Percentiles rank a stretch among this genome's conserved stretches.
These are phyloP conservation scores for Melanotaenia boesemani DNA, from an alignment of 2,797 vertebrate species.

Conservation along the genomic window DNA sequence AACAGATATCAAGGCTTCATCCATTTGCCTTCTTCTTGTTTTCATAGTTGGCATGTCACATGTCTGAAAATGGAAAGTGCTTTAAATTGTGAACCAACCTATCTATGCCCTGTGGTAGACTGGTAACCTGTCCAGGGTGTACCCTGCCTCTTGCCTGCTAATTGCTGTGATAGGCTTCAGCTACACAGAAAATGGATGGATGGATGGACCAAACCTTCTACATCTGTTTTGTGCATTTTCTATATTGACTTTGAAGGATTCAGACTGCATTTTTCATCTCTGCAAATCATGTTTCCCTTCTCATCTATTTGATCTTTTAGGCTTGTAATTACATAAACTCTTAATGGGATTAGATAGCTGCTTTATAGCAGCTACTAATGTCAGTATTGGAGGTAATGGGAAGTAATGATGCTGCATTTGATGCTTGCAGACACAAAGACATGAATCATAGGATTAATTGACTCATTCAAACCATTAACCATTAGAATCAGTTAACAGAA, in stretches of 20 bases:
- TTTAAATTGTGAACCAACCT: background rate
- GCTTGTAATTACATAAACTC: slow-evolving; percentile 55
- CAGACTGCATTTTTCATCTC: slow-evolving; percentile 19
- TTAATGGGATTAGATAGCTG: slow-evolving; percentile 65
- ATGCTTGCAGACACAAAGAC: slow-evolving; percentile 68
- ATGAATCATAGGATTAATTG: slow-evolving; percentile 74
- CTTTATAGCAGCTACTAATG: slow-evolving; percentile 57
- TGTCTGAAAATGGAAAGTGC: background rate
- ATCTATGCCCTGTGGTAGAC: no score
- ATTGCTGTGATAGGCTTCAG: no score
- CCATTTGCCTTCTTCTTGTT: background rate
- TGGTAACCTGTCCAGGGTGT: no score
- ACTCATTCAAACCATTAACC: slow-evolving; percentile 67
- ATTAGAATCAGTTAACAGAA: slow-evolving; percentile 61
- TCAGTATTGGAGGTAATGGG: slow-evolving; percentile 62
- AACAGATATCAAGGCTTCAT: background rate
- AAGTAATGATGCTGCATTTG: slow-evolving; percentile 72
- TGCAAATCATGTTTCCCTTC: slow-evolving; percentile 27
- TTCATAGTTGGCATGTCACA: background rate
- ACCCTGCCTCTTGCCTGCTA: no score
- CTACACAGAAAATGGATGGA: no score
- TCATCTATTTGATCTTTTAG: slow-evolving; percentile 48
- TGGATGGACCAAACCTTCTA: background rate
- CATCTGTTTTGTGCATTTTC: slow-evolving; percentile 3
- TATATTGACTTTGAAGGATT: slow-evolving; percentile 19